Evolutionary conservation across 2,888 invertebrate species (phyloP).

Genomic region (Stramonita haemastoma): DNA sequence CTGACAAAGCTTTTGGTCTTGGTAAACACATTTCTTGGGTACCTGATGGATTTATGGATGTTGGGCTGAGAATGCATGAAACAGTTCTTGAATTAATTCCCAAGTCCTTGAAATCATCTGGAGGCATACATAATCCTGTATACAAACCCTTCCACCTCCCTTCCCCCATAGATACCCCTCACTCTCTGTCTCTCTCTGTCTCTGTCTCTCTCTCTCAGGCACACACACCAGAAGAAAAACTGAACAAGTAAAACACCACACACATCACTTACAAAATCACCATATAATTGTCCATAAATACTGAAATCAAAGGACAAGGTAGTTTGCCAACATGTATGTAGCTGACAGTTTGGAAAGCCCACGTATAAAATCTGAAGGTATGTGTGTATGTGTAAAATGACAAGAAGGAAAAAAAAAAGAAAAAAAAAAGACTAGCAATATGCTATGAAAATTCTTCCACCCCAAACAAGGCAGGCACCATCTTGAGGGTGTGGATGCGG

Average conservation of each 20-base stretch:
- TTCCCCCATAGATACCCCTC: not conserved
- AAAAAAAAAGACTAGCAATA: not conserved
- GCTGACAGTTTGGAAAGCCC: too few species aligned
- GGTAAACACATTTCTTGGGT: too few species aligned
- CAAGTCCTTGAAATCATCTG: not conserved
- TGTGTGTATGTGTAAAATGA: not conserved
- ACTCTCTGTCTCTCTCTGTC: too few species aligned
- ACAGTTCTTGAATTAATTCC: not conserved
- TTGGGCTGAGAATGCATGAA: not conserved
- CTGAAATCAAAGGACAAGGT: not conserved
- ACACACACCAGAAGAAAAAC: too few species aligned
- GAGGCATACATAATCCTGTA: not conserved
- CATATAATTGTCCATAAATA: too few species aligned
- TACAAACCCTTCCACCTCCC: not conserved
- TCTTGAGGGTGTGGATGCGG: slow-evolving; percentile 72
- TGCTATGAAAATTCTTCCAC: slow-evolving; percentile 49
- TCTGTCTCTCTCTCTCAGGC: too few species aligned
- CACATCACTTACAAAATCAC: too few species aligned
- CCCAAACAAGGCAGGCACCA: slow-evolving; percentile 75
- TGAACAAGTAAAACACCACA: too few species aligned
- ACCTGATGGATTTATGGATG: too few species aligned
- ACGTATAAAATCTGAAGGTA: too few species aligned
- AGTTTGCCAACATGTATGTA: not conserved
- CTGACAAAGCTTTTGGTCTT: too few species aligned
- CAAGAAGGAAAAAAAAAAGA: not conserved